Conservation (phyloP, 2,888 invertebrate genomes). For the Hirtodrosophila confusa region DNA sequence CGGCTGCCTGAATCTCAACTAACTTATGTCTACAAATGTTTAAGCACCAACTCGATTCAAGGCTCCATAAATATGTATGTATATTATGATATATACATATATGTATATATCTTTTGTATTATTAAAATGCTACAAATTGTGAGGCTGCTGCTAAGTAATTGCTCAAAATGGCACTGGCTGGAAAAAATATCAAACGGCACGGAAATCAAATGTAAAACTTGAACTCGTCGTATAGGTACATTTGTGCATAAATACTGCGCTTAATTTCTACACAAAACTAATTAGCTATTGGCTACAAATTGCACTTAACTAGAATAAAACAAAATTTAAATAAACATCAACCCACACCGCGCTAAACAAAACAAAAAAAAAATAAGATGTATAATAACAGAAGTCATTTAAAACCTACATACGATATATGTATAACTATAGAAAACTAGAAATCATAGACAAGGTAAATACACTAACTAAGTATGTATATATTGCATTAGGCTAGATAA, state of each 20-base stretch:
- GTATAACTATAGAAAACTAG: slow-evolving; percentile 23
- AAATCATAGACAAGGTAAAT: slow-evolving; percentile 33
- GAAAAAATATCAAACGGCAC: slow-evolving; percentile 76
- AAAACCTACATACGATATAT: slow-evolving; percentile 9
- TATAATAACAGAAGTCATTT: slow-evolving; percentile 35
- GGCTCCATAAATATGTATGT: slow-evolving; percentile 53
- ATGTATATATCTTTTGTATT: slow-evolving; percentile 1
- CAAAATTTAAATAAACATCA: slow-evolving; percentile 5
- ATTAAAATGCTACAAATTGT: slow-evolving; percentile 43
- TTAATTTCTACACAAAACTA: slow-evolving; percentile 53
- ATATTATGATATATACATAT: slow-evolving; percentile 9
- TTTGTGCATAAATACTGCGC: slow-evolving; percentile 77
- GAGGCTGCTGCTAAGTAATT: slow-evolving; percentile 29
- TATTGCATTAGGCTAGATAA: slow-evolving; percentile 25
- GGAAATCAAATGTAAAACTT: slow-evolving; percentile 46
- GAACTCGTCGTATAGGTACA: slow-evolving; percentile 66
- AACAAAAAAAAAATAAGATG: slow-evolving; percentile 15
- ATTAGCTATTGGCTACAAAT: slow-evolving; percentile 51
- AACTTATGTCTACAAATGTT: slow-evolving; percentile 58
- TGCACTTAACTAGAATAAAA: slow-evolving; percentile 51
- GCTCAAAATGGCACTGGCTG: slow-evolving; percentile 70
- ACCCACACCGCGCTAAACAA: slow-evolving; percentile 42
- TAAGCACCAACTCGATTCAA: slow-evolving; percentile 80
- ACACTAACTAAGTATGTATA: slow-evolving; percentile 20
- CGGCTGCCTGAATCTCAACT: slow-evolving; percentile 56